Evolutionary conservation across 2,113 vertebrate species (phyloP).

Genomic region (Diphyllodes magnificus): DNA sequence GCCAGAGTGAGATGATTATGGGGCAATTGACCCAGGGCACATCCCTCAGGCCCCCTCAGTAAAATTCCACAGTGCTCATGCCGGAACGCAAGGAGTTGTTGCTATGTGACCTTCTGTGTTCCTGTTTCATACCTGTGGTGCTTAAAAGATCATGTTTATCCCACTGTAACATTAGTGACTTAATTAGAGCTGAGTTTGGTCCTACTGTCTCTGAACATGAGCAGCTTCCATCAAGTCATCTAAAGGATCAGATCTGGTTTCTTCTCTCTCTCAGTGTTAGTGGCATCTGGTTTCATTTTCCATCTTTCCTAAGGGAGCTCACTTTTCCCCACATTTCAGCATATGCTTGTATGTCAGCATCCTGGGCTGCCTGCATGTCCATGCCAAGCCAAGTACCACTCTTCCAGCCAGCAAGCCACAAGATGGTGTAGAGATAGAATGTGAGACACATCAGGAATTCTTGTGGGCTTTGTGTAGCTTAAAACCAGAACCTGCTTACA

Average conservation of each 20-base stretch:
- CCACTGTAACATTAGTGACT: slow-evolving; percentile 39
- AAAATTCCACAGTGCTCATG: background rate
- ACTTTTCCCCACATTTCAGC: slow-evolving; percentile 45
- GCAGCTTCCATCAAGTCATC: slow-evolving; percentile 38
- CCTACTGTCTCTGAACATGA: slow-evolving; percentile 10
- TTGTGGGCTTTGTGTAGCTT: background rate
- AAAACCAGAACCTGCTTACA: background rate
- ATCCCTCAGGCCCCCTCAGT: background rate
- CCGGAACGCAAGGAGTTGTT: background rate
- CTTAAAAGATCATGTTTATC: slow-evolving; percentile 36
- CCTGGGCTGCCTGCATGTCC: background rate
- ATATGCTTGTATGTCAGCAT: background rate
- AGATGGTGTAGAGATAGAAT: background rate
- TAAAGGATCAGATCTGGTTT: slow-evolving; percentile 55
- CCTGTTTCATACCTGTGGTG: background rate
- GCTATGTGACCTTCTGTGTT: background rate
- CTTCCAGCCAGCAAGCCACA: background rate
- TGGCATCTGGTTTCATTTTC: slow-evolving; percentile 58
- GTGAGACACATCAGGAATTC: background rate
- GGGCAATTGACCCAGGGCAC: background rate
- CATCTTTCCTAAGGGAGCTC: slow-evolving; percentile 31
- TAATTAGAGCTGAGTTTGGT: slow-evolving; percentile 51
- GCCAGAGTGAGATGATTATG: background rate
- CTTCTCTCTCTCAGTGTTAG: slow-evolving; percentile 1
- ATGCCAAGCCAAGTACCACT: background rate